Evolutionary conservation across 2,113 vertebrate species (phyloP), one percentile per base, ranked within the genome.

Genomic region (Fregetta grallaria): DNA sequence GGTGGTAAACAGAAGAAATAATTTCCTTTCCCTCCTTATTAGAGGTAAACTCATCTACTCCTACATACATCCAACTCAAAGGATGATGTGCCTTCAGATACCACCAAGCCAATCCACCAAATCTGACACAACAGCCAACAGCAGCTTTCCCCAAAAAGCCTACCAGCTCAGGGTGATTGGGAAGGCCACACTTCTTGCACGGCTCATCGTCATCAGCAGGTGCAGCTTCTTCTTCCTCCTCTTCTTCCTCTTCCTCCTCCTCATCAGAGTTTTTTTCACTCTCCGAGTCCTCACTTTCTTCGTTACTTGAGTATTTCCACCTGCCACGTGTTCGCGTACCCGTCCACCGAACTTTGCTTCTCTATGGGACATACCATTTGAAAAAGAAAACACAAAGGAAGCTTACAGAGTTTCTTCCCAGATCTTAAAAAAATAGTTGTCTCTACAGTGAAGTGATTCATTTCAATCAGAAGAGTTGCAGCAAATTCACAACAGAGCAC

Each of bases 141-240:
- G 50, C 26, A 30, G 42, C 30, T 22, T 66, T 8, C 53, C 34
- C 40, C 38, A 70, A 44, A 44, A 53, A n/a, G 94, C 99, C 10
- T 94, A 99, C 99, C 97, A 99, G 98, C 94, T 99, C 99, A 0
- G 99, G 99, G 63, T 99, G 99, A 87, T 99, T 99, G 72, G 99
- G 99, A 94, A 99, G 99, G 89, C 99, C 98, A 90, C 99, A 99
- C 95, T 99, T 99, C 94, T 98, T 99, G 98, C 99, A 99, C 0
- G 99, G 99, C 32, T 99, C 99, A 90, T 99, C 99, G 0, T 98
- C 96, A 85, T 99, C 98, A 68, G 99, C 99, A 49, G 98, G 98
- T 38, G 98, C 96, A 1, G 98, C 98, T 90, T 98, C 99, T 13
- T 99, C 99, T 78, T 98, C 98, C 47, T 98, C 98, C 6, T 99